phyloP scores from a whole-genome alignment of 2,113 vertebrate species.

The Forbesichthys papilliferus region DNA sequence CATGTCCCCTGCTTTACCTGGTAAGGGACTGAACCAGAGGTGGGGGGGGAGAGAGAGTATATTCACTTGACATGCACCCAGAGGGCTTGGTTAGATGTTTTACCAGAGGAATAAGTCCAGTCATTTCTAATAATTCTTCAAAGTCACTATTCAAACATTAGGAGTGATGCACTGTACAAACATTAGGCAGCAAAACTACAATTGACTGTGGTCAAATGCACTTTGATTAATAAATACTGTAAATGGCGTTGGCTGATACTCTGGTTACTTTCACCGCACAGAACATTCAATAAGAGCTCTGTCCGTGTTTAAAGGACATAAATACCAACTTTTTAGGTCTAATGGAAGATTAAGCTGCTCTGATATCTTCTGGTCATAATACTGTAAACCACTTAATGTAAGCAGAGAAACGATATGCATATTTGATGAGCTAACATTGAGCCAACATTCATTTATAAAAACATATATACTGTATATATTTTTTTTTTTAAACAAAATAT shows the following conservation, averaged over 20 bases:
- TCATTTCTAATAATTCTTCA: too few relatives aligned
- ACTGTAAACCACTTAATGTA: conserved; percentile 37
- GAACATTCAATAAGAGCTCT: conserved; percentile 49
- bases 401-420: conserved; percentile 36
- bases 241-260: conserved; percentile 51
- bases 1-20: conserved; percentile 95
- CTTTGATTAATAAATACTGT: conserved; percentile 46
- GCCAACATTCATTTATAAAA: too few relatives aligned
- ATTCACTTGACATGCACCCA: conserved; percentile 19
- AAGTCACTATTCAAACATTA: too few relatives aligned
- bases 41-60: background rate
- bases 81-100: conserved; percentile 29
- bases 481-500: conserved; percentile 42
- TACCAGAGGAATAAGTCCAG: too few relatives aligned
- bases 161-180: conserved; percentile 31
- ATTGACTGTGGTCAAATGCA: conserved; percentile 38
- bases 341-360: conserved; percentile 3
- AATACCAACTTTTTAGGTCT: too few relatives aligned
- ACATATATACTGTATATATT: too few relatives aligned
- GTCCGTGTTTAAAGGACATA: conserved; percentile 10
- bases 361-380: conserved; percentile 14
- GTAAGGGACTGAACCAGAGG: conserved; percentile 78
- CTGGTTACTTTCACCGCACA: conserved; percentile 46
- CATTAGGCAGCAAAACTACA: conserved; percentile 11
- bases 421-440: conserved; percentile 40